These are phyloP conservation scores for Cephalotes varians DNA, from an alignment of 2,888 invertebrate species.

Conservation along the genomic window DNA sequence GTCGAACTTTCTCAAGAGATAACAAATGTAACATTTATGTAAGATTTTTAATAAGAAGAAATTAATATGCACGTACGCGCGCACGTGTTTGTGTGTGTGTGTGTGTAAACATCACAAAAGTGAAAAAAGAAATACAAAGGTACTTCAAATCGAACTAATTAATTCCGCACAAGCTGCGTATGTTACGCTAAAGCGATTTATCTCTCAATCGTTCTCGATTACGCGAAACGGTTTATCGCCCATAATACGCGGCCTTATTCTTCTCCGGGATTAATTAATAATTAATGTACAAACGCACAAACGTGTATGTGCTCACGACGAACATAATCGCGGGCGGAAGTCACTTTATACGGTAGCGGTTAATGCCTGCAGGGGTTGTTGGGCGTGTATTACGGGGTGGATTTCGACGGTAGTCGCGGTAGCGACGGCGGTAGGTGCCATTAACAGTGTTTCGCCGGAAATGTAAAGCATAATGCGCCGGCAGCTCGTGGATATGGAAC, in stretches of 20 bases:
- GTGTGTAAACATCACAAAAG: not conserved
- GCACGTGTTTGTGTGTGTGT: not conserved
- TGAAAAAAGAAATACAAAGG: not conserved
- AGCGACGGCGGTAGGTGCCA: slow-evolving; percentile 68
- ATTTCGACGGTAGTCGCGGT: slow-evolving; percentile 62
- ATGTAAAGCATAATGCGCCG: slow-evolving; percentile 78
- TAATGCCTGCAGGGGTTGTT: slow-evolving; percentile 70
- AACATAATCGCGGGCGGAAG: slow-evolving; percentile 67
- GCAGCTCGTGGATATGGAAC: slow-evolving; percentile 73
- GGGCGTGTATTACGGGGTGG: slow-evolving; percentile 62
- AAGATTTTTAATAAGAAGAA: slow-evolving; percentile 4
- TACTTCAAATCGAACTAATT: slow-evolving; percentile 25
- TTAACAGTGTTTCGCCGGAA: slow-evolving; percentile 79
- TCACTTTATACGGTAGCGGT: slow-evolving; percentile 66
- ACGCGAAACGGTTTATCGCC: slow-evolving; percentile 29
- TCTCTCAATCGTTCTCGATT: slow-evolving; percentile 42
- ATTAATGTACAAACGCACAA: slow-evolving; percentile 58
- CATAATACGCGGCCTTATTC: slow-evolving; percentile 32
- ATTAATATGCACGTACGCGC: not conserved
- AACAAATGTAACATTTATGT: slow-evolving; percentile 25
- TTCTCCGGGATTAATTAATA: slow-evolving; percentile 62
- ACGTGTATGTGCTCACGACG: slow-evolving; percentile 59
- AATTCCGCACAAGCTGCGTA: slow-evolving; percentile 5
- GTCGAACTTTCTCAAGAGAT: not conserved
- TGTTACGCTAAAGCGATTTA: slow-evolving; percentile 40